Conservation (phyloP, 1,140 invertebrate species). For the Apis dorsata region DNA sequence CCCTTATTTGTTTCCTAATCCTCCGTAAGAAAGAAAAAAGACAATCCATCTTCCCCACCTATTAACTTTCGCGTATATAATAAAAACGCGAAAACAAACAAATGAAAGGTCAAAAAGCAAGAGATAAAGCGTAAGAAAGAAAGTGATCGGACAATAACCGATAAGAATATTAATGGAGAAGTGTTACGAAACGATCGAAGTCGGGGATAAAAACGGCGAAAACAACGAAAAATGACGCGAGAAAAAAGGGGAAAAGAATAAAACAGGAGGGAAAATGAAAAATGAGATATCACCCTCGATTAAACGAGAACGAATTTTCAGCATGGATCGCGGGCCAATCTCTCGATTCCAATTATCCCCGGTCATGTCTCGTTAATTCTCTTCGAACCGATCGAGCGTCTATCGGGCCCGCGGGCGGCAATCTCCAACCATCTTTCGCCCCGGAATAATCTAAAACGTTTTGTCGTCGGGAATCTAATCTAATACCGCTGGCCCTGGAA, state of each 20-base stretch:
- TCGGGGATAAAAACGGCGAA: neutral
- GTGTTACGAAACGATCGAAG: neutral
- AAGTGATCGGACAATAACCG: neutral
- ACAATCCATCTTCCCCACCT: neutral
- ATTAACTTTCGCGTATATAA: neutral
- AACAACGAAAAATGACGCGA: neutral
- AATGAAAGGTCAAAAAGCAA: neutral
- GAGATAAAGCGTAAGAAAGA: neutral
- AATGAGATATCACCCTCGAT: neutral
- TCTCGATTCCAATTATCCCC: constrained; percentile 18
- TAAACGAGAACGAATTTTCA: neutral
- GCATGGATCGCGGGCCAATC: neutral
- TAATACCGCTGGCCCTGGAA: constrained; percentile 60
- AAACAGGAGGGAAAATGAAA: neutral
- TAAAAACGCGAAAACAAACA: neutral
- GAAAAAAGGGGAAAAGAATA: neutral
- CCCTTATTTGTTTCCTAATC: neutral
- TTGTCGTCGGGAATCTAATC: constrained; percentile 58
- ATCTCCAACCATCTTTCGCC: constrained; percentile 24
- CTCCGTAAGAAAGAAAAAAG: too few relatives aligned
- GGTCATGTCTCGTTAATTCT: neutral
- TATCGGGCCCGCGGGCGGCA: constrained; percentile 17
- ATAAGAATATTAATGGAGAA: neutral
- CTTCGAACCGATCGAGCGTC: constrained; percentile 26
- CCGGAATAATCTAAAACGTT: constrained; percentile 45